Evolutionary conservation across 2,888 invertebrate species (phyloP).

Genomic region (Eupithecia abbreviata): DNA sequence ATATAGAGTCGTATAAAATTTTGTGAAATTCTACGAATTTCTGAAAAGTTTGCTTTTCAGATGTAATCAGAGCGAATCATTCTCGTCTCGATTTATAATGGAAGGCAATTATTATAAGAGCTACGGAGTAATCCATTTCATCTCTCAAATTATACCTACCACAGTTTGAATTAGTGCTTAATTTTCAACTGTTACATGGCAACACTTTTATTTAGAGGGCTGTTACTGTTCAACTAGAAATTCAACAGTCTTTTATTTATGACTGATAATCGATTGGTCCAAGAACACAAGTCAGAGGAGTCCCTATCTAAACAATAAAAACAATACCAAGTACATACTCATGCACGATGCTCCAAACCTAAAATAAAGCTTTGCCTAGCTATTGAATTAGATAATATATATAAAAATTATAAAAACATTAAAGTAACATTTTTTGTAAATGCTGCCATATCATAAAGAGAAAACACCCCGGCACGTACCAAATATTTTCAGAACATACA

Average conservation of each 20-base stretch:
- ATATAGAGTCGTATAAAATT: slow-evolving; percentile 1
- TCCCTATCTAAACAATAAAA: background rate
- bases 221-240: background rate
- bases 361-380: background rate
- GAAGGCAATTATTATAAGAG: slow-evolving; percentile 7
- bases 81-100: slow-evolving; percentile 3
- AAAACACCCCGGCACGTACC: background rate
- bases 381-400: background rate
- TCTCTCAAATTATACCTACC: background rate
- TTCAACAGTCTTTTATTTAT: background rate
- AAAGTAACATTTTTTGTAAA: background rate
- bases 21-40: background rate
- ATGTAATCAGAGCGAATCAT: background rate
- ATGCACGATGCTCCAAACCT: background rate
- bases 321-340: background rate
- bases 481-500: too few species aligned
- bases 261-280: background rate
- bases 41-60: slow-evolving; percentile 7
- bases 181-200: background rate
- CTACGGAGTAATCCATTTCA: slow-evolving; percentile 3
- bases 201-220: background rate
- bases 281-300: background rate
- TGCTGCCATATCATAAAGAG: background rate
- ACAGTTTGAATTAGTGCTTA: background rate
- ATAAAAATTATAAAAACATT: too few species aligned